Percentiles rank a stretch among this genome's conserved stretches.
phyloP scores from a whole-genome alignment of 35 echinoderm and acorn worm species.

The Ophioderma brevispina region DNA sequence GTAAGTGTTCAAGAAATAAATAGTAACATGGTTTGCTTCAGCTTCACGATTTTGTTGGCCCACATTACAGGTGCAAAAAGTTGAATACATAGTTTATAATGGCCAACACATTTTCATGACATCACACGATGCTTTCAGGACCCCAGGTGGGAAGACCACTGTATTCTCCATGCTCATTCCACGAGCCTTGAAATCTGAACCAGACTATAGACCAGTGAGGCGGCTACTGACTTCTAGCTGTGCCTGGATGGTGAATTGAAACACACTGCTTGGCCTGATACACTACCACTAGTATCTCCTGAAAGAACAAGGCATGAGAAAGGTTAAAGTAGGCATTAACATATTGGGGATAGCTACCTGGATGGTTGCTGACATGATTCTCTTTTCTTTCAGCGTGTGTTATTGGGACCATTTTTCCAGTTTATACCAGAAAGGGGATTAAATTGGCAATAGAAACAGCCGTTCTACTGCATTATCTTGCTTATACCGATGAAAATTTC shows the following conservation, averaged over 20 bases:
- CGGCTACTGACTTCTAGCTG: constrained; percentile 74
- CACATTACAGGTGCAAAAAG: neutral
- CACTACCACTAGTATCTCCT: constrained; percentile 78
- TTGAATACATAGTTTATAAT: neutral
- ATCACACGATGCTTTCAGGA: constrained; percentile 90
- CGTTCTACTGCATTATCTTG: too few species aligned
- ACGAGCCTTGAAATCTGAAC: constrained; percentile 93
- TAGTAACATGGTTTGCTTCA: too few species aligned
- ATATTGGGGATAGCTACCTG: too few species aligned
- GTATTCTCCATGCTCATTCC: constrained; percentile 73
- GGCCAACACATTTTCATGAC: constrained; percentile 65
- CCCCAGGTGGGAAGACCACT: constrained; percentile 85
- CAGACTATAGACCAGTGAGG: constrained; percentile 80
- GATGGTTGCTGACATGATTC: too few species aligned
- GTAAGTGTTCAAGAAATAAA: too few species aligned
- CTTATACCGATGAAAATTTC: too few species aligned
- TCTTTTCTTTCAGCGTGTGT: too few species aligned
- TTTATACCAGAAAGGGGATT: too few species aligned
- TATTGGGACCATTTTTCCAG: too few species aligned
- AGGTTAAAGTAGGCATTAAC: too few species aligned
- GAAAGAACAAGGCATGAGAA: neutral
- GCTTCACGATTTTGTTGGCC: too few species aligned
- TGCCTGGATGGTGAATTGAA: constrained; percentile 89
- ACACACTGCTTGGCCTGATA: constrained; percentile 83
- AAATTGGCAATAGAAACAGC: too few species aligned